Conservation (phyloP, 64 coral and sea anemone genomes). For the Platygyra sinensis region DNA sequence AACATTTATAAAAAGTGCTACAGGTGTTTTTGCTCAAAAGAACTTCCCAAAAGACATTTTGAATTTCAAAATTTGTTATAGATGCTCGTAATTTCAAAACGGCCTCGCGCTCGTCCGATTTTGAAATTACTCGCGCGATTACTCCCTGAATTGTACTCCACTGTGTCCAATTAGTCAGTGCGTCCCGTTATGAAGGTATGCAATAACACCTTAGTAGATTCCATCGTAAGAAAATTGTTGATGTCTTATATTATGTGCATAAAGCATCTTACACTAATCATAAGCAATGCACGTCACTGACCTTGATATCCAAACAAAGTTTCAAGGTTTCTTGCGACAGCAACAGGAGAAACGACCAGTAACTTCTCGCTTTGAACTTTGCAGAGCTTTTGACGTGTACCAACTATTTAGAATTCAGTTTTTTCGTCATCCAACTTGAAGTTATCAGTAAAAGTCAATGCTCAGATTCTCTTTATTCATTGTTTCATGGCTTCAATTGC, state of each 20-base stretch:
- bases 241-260: conserved; percentile 25
- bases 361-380: neutral
- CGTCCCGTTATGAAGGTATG: conserved; percentile 13
- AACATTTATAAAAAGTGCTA: too few relatives aligned
- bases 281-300: conserved; percentile 3
- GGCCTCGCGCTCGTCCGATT: too few relatives aligned
- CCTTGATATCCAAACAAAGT: conserved; percentile 3
- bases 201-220: neutral
- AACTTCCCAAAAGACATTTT: too few relatives aligned
- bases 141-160: too few relatives aligned
- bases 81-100: too few relatives aligned
- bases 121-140: too few relatives aligned
- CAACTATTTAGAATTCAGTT: conserved; percentile 15
- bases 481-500: neutral
- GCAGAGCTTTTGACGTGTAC: neutral
- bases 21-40: too few relatives aligned
- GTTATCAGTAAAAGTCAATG: neutral
- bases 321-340: conserved; percentile 36
- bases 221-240: conserved; percentile 13
- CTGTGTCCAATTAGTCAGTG: conserved; percentile 26
- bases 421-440: conserved; percentile 29
- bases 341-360: neutral
- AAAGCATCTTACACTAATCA: too few relatives aligned
- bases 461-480: neutral
- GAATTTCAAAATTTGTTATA: too few relatives aligned